Conservation (phyloP, 1,140 invertebrate species). For the Dreissena polymorpha region DNA sequence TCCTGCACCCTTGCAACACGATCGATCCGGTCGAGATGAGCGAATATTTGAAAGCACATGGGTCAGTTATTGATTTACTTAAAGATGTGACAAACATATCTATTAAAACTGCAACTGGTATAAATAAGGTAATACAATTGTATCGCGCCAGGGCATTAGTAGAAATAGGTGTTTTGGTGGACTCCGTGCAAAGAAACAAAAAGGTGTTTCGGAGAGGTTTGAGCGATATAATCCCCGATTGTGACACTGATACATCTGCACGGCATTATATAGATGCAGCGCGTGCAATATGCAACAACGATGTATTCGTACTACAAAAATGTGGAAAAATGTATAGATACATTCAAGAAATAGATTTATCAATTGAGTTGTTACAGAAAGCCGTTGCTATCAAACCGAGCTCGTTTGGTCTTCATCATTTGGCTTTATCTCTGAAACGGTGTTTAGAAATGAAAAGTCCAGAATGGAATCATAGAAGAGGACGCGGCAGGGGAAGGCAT, state of each 20-base stretch:
- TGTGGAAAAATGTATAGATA: neutral
- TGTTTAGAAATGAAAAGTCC: neutral
- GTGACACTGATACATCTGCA: neutral
- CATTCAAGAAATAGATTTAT: neutral
- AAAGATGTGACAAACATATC: no score
- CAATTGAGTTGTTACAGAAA: neutral
- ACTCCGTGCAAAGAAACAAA: constrained; percentile 15
- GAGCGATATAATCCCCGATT: constrained; percentile 11
- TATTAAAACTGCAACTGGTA: no score
- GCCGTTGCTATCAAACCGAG: neutral
- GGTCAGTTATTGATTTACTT: no score
- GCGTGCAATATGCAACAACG: neutral
- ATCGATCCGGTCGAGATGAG: neutral
- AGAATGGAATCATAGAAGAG: neutral
- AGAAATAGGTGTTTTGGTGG: constrained; percentile 1
- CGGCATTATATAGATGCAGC: neutral
- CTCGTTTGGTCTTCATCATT: neutral
- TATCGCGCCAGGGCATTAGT: constrained; percentile 18
- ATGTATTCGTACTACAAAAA: neutral
- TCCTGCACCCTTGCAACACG: constrained; percentile 1
- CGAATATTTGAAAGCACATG: neutral
- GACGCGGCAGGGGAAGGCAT: neutral
- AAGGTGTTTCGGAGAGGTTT: constrained; percentile 2
- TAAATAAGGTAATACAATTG: neutral
- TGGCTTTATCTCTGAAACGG: neutral